Evolutionary conservation across 2,113 vertebrate genomes (phyloP), one percentile per base, ranked within the genome.

Genomic region (Cyanoderma ruficeps): DNA sequence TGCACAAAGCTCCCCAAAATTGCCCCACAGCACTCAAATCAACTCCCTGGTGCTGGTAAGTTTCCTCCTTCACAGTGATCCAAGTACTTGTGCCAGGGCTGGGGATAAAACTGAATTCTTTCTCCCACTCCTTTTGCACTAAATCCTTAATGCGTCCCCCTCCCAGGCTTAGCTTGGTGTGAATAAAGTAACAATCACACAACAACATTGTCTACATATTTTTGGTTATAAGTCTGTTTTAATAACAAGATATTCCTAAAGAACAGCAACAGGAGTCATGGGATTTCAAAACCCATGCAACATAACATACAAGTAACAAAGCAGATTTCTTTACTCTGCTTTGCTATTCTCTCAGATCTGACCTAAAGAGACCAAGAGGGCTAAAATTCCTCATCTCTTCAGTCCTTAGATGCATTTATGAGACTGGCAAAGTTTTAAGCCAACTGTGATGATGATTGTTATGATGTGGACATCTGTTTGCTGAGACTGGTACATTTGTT

Each of bases 401-500:
- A 13, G 39, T 49, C 31, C 75, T 79, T 47, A 64, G 33, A 86
- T 16, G 39, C 15, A 46, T 65, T 85, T 68, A 64, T 3, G 11
- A 74, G 67, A 65, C 61, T 88, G 61, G 71, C 25, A 46, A 55
- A 0, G 1, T 87, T 80, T 87, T 56, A 63, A 78, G 81, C 90
- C 90, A 96, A 83, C 72, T 81, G 70, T 28, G 57, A 89, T 70
- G 63, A 91, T 53, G 84, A 39, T 3, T 85, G n/a, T 47, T 69
- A 57, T 21, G 68, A 81, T 64, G 74, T 72, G 87, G 95, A 89
- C 89, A 96, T 93, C 90, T 94, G 94, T 60, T 96, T 93, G 91
- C 89, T 92, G 81, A 82, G 79, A 55, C 75, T 89, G 50, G 60
- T 91, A 83, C 68, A 61, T 94, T 92, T 84, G 31, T 89, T 94